phyloP scores from a whole-genome alignment of 2,888 invertebrate species.

The Philonicus albiceps region DNA sequence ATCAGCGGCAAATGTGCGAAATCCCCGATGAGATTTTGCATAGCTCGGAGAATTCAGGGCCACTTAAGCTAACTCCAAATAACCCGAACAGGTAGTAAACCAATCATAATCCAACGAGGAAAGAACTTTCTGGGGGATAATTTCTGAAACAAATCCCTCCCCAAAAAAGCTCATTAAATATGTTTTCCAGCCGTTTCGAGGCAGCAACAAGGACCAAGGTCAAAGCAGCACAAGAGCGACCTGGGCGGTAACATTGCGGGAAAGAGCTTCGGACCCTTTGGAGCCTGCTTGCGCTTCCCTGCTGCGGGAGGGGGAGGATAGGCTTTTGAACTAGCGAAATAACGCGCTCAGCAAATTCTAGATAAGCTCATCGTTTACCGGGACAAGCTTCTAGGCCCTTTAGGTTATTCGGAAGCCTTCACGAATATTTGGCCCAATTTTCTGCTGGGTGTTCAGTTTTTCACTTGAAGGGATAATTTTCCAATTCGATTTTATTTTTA shows the following conservation, averaged over 20 bases:
- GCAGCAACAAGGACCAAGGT: not conserved
- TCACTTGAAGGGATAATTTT: slow-evolving; percentile 50
- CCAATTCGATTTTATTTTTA: slow-evolving; percentile 47
- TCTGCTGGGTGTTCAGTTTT: slow-evolving; percentile 44
- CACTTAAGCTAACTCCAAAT: not conserved
- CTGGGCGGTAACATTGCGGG: not conserved
- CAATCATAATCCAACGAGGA: not conserved
- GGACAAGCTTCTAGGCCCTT: slow-evolving; percentile 34
- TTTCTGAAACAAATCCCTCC: not conserved
- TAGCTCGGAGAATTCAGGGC: not conserved
- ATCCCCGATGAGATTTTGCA: not conserved
- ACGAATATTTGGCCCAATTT: slow-evolving; percentile 21
- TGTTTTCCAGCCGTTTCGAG: not conserved
- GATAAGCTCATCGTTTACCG: slow-evolving; percentile 41
- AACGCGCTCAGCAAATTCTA: slow-evolving; percentile 41
- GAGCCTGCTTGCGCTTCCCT: not conserved
- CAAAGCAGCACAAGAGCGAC: not conserved
- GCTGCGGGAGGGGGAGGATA: too few species aligned
- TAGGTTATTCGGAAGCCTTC: not conserved
- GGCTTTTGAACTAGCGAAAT: slow-evolving; percentile 36
- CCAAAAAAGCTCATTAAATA: slow-evolving; percentile 16
- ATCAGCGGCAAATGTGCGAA: not conserved
- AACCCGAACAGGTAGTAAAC: not conserved
- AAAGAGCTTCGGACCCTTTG: not conserved
- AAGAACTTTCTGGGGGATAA: not conserved